Evolutionary conservation across 2,888 invertebrate species (phyloP), one percentile per base, ranked within the genome.

Genomic region (Merodon equestris): DNA sequence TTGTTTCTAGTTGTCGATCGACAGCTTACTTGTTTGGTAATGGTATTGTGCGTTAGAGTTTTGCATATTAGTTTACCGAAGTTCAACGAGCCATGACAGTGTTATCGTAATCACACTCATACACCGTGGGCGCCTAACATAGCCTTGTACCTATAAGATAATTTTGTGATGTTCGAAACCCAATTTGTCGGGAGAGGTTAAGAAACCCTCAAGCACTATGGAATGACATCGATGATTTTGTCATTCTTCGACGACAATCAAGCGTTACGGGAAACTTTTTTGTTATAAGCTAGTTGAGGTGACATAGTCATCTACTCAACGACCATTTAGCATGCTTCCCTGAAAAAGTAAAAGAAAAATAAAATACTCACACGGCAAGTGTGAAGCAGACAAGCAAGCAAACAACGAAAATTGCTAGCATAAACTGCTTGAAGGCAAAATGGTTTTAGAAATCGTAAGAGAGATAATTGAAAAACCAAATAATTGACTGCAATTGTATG

Each of bases 51-150:
- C 50, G 56, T 40, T 36, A 7, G 27, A 36, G 9, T 44, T 50
- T 44, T 48, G 57, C 53, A 54, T 44, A 48, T 40, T n/a, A 1
- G 10, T 40, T 10, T 40, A 40, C 40, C 14, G 36, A 73, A 68
- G 79, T 79, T 79, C 79, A 79, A 79, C 74, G 79, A 79, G 74
- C 79, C 79, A 42, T 70, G 60, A 64, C 68, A 79, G 60, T 60
- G 79, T 60, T 68, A 74, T 72, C 3, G 27, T 27, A 4, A 27
- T 27, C 57, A 51, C 64, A 72, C 57, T 36, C 60, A 66, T 64
- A 66, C 58, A 54, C 44, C 48, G 64, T 64, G 7, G 13, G n/a
- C 36, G 53, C 38, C 38, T 38, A 14, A 34, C 13, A 64, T n/a
- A n/a, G n/a, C n/a, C n/a, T n/a, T n/a, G n/a, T n/a, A n/a, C n/a